These are phyloP conservation scores for Drosophila prolongata DNA, from an alignment of 2,888 invertebrate species.

Conservation along the genomic window DNA sequence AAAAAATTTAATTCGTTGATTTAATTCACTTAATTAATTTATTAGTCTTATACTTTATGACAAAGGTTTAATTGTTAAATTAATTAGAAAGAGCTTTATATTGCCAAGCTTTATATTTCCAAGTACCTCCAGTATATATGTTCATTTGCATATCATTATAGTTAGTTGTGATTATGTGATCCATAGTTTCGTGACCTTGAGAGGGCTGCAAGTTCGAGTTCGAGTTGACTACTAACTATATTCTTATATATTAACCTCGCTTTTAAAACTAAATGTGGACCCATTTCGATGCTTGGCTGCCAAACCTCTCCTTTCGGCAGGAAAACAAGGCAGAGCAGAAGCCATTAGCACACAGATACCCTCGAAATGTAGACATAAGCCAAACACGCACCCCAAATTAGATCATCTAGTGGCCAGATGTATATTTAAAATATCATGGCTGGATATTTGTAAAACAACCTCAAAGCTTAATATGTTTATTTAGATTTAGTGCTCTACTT, in stretches of 20 bases:
- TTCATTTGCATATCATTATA: too few species aligned
- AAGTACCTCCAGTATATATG: too few species aligned
- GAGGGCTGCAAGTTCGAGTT: too few species aligned
- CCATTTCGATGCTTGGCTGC: conserved; percentile 21
- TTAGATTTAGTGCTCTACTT: conserved; percentile 58
- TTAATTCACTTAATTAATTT: too few species aligned
- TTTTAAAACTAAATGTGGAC: conserved; percentile 41
- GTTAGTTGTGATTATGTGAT: background rate
- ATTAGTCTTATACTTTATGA: too few species aligned
- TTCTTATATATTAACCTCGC: conserved; percentile 42
- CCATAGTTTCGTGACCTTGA: too few species aligned
- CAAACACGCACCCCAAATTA: conserved; percentile 73
- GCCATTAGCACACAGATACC: conserved; percentile 42
- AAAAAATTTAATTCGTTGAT: too few species aligned
- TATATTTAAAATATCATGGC: too few species aligned
- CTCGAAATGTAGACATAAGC: conserved; percentile 52
- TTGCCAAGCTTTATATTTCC: too few species aligned
- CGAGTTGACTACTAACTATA: conserved; percentile 35
- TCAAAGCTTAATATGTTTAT: conserved; percentile 17
- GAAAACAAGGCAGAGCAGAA: conserved; percentile 45
- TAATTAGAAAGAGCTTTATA: too few species aligned
- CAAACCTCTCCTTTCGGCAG: conserved; percentile 61
- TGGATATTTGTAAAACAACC: too few species aligned
- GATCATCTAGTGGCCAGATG: conserved; percentile 64
- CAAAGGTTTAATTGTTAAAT: too few species aligned